Evolutionary conservation across 1,140 invertebrate species (phyloP).

Genomic region (Lethrus apterus): DNA sequence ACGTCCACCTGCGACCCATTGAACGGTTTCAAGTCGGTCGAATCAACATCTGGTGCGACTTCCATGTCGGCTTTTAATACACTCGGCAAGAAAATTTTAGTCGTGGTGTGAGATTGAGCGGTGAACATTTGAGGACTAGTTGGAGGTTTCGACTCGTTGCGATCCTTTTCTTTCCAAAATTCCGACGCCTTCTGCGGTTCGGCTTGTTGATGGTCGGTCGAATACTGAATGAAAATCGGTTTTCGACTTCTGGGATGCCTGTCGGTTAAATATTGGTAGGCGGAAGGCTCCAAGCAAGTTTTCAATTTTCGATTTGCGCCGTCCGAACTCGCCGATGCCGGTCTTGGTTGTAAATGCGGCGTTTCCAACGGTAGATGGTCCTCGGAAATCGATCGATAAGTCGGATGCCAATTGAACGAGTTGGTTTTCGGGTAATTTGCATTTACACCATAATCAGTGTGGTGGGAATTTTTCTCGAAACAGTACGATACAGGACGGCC

Average conservation of each 20-base stretch:
- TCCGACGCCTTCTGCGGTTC: constrained; percentile 4
- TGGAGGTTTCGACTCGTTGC: constrained; percentile 13
- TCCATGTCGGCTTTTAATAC: constrained; percentile 6
- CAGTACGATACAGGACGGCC: constrained; percentile 46
- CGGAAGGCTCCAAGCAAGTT: constrained; percentile 32
- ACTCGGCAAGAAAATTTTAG: constrained; percentile 34
- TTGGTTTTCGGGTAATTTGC: constrained; percentile 15
- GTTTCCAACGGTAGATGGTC: constrained; percentile 42
- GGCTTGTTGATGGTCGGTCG: constrained; percentile 28
- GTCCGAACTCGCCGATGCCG: constrained; percentile 48
- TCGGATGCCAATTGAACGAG: constrained; percentile 27
- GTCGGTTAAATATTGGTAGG: constrained; percentile 57
- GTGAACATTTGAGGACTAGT: constrained; percentile 36
- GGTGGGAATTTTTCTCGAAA: constrained; percentile 30
- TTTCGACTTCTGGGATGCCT: constrained; percentile 56
- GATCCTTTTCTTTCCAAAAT: constrained; percentile 17
- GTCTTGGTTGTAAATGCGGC: constrained; percentile 39
- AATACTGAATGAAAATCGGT: constrained; percentile 46
- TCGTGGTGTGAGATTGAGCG: constrained; percentile 34
- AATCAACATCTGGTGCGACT: constrained; percentile 17
- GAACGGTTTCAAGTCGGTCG: constrained; percentile 28
- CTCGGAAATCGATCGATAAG: constrained; percentile 47
- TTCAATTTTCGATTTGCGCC: constrained; percentile 1
- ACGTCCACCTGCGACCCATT: background rate
- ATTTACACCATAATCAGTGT: background rate